Percentiles rank a stretch among this genome's conserved stretches.
Evolutionary conservation across 2,888 invertebrate species (phyloP).

Genomic region (Xiphydria camelus): DNA sequence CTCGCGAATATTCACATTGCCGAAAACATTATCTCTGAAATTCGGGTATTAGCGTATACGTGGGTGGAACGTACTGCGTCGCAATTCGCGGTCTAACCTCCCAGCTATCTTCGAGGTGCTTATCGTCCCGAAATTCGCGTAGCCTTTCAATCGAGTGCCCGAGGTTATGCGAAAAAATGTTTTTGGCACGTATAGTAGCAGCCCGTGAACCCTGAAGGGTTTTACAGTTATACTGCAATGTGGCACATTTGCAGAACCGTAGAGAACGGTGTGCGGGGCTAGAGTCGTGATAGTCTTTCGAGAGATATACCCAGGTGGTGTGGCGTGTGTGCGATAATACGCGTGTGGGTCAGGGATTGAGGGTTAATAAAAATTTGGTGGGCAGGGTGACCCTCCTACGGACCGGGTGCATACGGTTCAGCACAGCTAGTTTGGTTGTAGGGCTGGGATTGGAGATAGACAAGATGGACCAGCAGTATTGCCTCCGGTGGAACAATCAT

Average conservation of each 20-base stretch:
- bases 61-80: slow-evolving; percentile 44
- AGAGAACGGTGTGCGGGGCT: slow-evolving; percentile 51
- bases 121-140: slow-evolving; percentile 5
- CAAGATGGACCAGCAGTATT: slow-evolving; percentile 83
- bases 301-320: slow-evolving; percentile 23
- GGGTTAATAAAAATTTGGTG: slow-evolving; percentile 15
- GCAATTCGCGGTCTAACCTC: slow-evolving; percentile 47
- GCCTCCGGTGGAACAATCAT: slow-evolving; percentile 94
- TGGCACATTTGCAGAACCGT: slow-evolving; percentile 58
- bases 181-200: slow-evolving; percentile 55
- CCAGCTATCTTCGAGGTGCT: slow-evolving; percentile 10
- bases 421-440: slow-evolving; percentile 50
- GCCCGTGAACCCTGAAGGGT: slow-evolving; percentile 58
- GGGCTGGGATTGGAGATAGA: slow-evolving; percentile 54
- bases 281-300: slow-evolving; percentile 33
- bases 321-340: slow-evolving; percentile 8
- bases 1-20: slow-evolving; percentile 50
- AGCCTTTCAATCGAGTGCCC: slow-evolving; percentile 20
- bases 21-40: slow-evolving; percentile 49
- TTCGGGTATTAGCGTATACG: slow-evolving; percentile 36
- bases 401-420: slow-evolving; percentile 34
- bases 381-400: slow-evolving; percentile 33
- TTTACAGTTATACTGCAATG: slow-evolving; percentile 59
- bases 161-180: slow-evolving; percentile 56
- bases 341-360: slow-evolving; percentile 15